phyloP scores from a whole-genome alignment of 2,797 vertebrate species.

The Pipistrellus pipistrellus region DNA sequence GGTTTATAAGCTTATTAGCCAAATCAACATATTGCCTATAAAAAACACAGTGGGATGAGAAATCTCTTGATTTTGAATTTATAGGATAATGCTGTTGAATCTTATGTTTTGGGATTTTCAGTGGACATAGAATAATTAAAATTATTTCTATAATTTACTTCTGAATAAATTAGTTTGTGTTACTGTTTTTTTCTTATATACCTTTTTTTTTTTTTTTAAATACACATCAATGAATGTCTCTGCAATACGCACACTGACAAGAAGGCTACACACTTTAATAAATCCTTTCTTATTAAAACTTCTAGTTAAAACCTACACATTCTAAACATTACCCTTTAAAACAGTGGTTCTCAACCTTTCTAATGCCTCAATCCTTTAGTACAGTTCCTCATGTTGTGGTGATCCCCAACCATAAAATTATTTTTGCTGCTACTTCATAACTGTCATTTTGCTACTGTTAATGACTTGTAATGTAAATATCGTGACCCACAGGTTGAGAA shows the following conservation, averaged over 20 bases:
- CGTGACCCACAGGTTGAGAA: no score
- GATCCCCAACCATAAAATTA: no score
- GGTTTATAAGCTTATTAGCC: slow-evolving; percentile 1
- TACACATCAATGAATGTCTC: neutral
- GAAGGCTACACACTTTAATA: neutral
- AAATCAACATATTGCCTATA: neutral
- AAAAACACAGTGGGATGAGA: slow-evolving; percentile 47
- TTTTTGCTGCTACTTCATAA: no score
- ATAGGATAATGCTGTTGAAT: neutral
- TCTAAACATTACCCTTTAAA: neutral
- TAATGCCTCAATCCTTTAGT: no score
- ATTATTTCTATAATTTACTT: slow-evolving; percentile 56
- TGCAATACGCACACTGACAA: neutral
- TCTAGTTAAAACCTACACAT: slow-evolving; percentile 24
- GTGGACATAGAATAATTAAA: slow-evolving; percentile 35
- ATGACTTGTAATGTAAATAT: no score
- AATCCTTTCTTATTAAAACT: slow-evolving; percentile 40
- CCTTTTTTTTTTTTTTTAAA: neutral
- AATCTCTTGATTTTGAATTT: slow-evolving; percentile 55
- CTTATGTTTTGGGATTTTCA: slow-evolving; percentile 35
- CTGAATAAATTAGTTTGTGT: neutral
- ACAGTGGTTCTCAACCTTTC: no score
- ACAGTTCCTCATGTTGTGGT: no score
- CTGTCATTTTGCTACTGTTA: no score
- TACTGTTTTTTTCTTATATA: neutral